Conservation (phyloP, 2,888 invertebrate genomes). For the Entomobrya proxima region DNA sequence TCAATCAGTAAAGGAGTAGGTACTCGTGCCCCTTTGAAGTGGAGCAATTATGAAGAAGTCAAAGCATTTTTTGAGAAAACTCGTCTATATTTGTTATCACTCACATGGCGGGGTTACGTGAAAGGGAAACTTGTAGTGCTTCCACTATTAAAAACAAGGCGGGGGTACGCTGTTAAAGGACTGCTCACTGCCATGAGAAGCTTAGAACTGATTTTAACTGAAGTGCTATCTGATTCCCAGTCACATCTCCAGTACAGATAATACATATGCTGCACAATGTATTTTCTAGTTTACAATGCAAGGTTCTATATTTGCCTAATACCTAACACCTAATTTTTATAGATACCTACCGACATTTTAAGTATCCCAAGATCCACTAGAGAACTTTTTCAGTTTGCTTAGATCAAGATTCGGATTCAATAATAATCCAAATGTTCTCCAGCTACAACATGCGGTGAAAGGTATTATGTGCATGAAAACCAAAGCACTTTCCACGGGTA, state of each 20-base stretch:
- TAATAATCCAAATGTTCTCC: slow-evolving; percentile 20
- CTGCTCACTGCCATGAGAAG: neutral
- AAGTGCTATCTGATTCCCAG: neutral
- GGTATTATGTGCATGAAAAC: neutral
- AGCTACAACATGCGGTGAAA: neutral
- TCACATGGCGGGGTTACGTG: neutral
- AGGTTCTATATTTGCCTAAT: neutral
- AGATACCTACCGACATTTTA: slow-evolving; percentile 7
- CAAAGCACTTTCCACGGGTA: neutral
- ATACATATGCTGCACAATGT: neutral
- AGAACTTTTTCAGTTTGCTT: neutral
- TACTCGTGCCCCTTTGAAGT: neutral
- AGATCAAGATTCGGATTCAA: slow-evolving; percentile 16
- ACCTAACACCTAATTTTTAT: neutral
- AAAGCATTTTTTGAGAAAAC: neutral
- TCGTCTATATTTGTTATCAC: neutral
- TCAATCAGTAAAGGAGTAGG: neutral
- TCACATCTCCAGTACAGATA: neutral
- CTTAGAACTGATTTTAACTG: neutral
- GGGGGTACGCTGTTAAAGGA: neutral
- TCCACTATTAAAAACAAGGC: neutral
- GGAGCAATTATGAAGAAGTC: neutral
- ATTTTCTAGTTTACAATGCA: neutral
- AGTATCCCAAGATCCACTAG: slow-evolving; percentile 5
- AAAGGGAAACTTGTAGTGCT: neutral